These are phyloP conservation scores for Apoda limacodes DNA, from an alignment of 2,888 invertebrate genomes.

Conservation along the genomic window DNA sequence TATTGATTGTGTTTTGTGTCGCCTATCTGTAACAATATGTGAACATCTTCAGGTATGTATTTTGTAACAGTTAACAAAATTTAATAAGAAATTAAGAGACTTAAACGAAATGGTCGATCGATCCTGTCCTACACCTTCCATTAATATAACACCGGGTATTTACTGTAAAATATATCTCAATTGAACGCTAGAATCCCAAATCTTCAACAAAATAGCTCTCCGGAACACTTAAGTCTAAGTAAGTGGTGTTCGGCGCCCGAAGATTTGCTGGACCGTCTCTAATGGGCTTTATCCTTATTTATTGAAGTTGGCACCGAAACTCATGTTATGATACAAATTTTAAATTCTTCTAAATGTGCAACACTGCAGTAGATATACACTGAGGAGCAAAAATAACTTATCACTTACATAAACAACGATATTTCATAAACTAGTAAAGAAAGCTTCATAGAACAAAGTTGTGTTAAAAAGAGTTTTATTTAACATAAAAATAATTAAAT, in stretches of 20 bases:
- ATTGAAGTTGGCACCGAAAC: conserved; percentile 49
- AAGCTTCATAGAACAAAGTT: no score
- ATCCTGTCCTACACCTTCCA: conserved; percentile 10
- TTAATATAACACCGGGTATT: conserved; percentile 5
- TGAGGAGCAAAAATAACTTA: no score
- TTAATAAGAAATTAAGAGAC: no score
- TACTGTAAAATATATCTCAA: conserved; percentile 40
- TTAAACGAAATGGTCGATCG: conserved; percentile 11
- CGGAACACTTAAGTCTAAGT: conserved; percentile 67
- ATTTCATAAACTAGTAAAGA: no score
- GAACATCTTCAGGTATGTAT: no score
- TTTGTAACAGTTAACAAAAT: no score
- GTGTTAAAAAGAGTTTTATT: no score
- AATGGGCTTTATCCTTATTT: conserved; percentile 69
- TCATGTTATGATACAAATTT: conserved; percentile 43
- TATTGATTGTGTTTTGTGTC: no score
- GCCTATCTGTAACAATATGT: no score
- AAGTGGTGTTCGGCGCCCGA: conserved; percentile 66
- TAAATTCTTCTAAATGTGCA: conserved; percentile 18
- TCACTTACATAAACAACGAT: no score
- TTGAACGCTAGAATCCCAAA: conserved; percentile 58
- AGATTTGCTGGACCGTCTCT: conserved; percentile 69
- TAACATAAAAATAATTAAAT: no score
- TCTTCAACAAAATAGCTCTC: conserved; percentile 60
- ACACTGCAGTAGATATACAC: no score